These are phyloP conservation scores for Sylvia atricapilla DNA, from an alignment of 2,113 vertebrate species.

Conservation along the genomic window DNA sequence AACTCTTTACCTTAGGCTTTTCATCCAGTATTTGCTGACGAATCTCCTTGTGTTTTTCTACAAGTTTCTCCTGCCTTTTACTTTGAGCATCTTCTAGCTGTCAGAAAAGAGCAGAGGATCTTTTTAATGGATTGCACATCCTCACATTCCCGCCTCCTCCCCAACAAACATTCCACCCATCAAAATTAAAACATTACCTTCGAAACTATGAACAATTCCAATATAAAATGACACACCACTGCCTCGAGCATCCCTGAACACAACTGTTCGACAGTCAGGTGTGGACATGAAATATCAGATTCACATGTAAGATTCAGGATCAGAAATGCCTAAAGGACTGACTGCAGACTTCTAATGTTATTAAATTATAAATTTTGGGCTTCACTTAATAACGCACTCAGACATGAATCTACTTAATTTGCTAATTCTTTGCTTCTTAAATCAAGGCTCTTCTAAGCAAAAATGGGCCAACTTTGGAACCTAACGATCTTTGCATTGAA, in stretches of 20 bases:
- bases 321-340: background rate
- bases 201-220: background rate
- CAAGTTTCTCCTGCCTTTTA: conserved; percentile 91
- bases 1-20: conserved; percentile 88
- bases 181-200: background rate
- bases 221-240: background rate
- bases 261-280: background rate
- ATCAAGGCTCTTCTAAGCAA: background rate
- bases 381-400: background rate
- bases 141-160: background rate
- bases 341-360: background rate
- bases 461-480: background rate
- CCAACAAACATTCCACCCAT: background rate
- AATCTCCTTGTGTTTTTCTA: conserved; percentile 94
- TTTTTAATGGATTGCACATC: background rate
- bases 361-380: background rate
- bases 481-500: background rate
- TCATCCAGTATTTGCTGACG: conserved; percentile 97
- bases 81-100: conserved; percentile 95
- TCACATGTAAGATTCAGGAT: background rate
- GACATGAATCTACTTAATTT: background rate
- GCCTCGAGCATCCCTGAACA: background rate
- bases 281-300: background rate
- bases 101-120: background rate
- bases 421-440: background rate